Conservation (phyloP, 2,888 invertebrate species). For the Amiota minor region DNA sequence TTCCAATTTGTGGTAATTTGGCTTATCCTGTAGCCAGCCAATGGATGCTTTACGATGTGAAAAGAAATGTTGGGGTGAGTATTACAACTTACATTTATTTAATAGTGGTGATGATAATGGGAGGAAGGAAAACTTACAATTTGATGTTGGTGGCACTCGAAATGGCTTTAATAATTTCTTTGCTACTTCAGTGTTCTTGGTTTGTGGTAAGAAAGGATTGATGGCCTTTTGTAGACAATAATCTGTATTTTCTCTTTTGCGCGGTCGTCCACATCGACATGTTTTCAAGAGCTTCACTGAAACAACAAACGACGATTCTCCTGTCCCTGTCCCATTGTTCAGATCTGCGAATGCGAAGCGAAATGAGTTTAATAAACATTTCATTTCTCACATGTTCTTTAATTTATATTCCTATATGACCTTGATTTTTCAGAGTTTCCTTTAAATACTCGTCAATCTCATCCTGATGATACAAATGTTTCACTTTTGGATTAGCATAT, state of each 20-base stretch:
- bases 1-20: constrained; percentile 64
- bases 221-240: constrained; percentile 69
- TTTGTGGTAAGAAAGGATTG: constrained; percentile 48
- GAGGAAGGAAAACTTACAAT: constrained; percentile 52
- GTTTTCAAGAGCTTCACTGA: constrained; percentile 63
- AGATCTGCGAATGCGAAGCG: constrained; percentile 46
- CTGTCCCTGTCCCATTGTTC: constrained; percentile 65
- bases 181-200: background rate
- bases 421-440: constrained; percentile 45
- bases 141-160: constrained; percentile 65
- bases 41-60: constrained; percentile 56
- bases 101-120: background rate
- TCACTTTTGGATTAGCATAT: constrained; percentile 53
- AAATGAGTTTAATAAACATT: constrained; percentile 44
- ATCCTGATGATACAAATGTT: constrained; percentile 68
- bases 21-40: constrained; percentile 55
- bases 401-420: constrained; percentile 19
- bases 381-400: constrained; percentile 23
- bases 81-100: background rate
- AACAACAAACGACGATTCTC: constrained; percentile 63
- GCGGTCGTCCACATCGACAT: constrained; percentile 70
- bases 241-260: constrained; percentile 62
- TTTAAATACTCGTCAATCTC: constrained; percentile 57
- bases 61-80: background rate
- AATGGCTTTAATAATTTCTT: background rate